A percentile compares a stretch with the other conserved stretches of the same genome.
Evolutionary conservation across 2,888 invertebrate species (phyloP).

Genomic region (Alentia gelatinosa): DNA sequence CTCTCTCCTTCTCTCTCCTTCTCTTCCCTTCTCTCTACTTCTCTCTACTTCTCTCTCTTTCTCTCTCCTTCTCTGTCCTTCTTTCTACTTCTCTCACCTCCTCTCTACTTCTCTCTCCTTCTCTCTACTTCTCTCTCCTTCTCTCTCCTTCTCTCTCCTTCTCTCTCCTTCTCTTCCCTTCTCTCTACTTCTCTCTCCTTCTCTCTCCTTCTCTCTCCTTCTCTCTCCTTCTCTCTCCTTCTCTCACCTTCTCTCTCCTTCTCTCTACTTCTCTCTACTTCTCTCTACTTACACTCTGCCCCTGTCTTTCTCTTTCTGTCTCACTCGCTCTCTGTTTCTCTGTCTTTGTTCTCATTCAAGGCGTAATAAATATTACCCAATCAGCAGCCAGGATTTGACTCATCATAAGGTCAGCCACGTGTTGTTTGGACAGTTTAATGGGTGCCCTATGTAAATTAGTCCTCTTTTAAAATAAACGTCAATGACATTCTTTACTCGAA

Average conservation of each 20-base stretch:
- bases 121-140: background rate
- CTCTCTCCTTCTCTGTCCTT: background rate
- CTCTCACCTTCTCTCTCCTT: no score
- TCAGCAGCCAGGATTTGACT: no score
- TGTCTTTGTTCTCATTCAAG: no score
- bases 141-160: background rate
- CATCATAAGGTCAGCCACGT: no score
- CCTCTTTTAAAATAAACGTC: no score
- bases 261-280: background rate
- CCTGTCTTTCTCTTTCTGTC: no score
- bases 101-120: background rate
- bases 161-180: background rate
- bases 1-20: background rate
- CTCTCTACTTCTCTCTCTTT: background rate
- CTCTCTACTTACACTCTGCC: background rate
- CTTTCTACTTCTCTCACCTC: background rate
- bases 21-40: background rate
- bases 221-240: no score
- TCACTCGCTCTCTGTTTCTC: background rate
- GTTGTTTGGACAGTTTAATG: no score
- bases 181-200: background rate
- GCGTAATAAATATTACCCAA: no score
- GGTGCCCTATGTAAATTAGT: no score
- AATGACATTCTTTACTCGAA: no score
- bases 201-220: background rate